phyloP scores from a whole-genome alignment of 2,113 vertebrate genomes.

The Anhinga rufa region DNA sequence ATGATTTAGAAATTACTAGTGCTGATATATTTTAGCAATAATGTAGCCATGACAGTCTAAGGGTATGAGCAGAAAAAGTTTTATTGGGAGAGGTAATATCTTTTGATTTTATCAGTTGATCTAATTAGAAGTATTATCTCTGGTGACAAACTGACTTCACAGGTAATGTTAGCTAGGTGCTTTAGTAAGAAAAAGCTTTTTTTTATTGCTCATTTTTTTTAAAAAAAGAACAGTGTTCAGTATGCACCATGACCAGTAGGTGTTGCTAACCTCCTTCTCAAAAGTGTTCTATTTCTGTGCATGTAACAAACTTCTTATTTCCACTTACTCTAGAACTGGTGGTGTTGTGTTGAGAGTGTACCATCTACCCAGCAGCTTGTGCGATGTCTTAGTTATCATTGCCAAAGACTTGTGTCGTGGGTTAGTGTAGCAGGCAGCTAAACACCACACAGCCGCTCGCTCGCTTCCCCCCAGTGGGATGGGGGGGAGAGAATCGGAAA shows the following conservation, averaged over 20 bases:
- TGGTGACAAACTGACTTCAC: neutral
- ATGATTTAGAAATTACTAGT: neutral
- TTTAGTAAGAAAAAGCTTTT: neutral
- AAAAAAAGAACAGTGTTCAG: neutral
- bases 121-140: neutral
- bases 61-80: neutral
- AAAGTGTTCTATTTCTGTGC: neutral
- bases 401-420: neutral
- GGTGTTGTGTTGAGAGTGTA: neutral
- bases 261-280: constrained; percentile 57
- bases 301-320: neutral
- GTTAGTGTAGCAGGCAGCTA: no score
- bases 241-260: constrained; percentile 51
- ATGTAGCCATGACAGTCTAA: neutral
- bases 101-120: neutral
- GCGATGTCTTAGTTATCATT: neutral
- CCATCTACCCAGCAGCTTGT: neutral
- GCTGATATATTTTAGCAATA: neutral
- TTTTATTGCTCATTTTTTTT: neutral
- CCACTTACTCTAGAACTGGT: neutral
- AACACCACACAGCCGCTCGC: no score
- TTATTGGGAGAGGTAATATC: neutral
- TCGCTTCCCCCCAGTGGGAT: no score
- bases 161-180: neutral
- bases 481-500: no score